Evolutionary conservation across 2,888 invertebrate species (phyloP).

Genomic region (Stenodera caucasica): DNA sequence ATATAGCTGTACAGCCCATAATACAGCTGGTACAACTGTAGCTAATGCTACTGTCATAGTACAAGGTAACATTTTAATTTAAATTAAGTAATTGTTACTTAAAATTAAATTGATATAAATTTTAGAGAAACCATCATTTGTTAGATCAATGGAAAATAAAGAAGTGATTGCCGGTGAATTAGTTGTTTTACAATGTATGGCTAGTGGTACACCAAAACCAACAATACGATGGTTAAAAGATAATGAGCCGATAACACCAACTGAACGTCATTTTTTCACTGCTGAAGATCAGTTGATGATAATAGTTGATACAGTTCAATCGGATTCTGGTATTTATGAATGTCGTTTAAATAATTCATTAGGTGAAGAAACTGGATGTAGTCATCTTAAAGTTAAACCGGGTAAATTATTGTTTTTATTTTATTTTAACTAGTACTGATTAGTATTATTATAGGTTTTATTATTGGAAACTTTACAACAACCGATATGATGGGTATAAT

Average conservation of each 20-base stretch:
- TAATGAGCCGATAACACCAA: conserved; percentile 68
- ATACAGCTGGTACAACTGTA: conserved; percentile 82
- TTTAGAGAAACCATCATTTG: conserved; percentile 83
- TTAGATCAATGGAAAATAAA: conserved; percentile 82
- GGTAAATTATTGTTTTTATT: conserved; percentile 46
- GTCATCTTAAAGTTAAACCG: conserved; percentile 72
- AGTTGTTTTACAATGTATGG: conserved; percentile 86
- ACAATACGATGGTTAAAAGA: conserved; percentile 85
- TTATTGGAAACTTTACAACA: conserved; percentile 60
- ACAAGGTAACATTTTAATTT: conserved; percentile 52
- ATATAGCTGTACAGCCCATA: conserved; percentile 91
- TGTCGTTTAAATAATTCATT: conserved; percentile 88
- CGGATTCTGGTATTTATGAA: conserved; percentile 84
- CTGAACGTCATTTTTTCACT: conserved; percentile 84
- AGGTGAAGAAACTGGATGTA: conserved; percentile 73
- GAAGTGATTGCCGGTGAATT: conserved; percentile 80
- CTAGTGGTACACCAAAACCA: conserved; percentile 82
- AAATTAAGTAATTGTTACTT: conserved; percentile 5
- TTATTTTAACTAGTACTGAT: not conserved
- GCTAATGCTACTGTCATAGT: conserved; percentile 87
- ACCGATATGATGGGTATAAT: conserved; percentile 85
- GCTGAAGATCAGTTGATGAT: conserved; percentile 85
- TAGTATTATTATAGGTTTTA: conserved; percentile 14
- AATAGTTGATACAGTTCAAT: conserved; percentile 75
- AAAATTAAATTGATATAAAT: not conserved